These are phyloP conservation scores for Harpalus rufipes DNA, from an alignment of 2,888 invertebrate genomes.

Conservation along the genomic window DNA sequence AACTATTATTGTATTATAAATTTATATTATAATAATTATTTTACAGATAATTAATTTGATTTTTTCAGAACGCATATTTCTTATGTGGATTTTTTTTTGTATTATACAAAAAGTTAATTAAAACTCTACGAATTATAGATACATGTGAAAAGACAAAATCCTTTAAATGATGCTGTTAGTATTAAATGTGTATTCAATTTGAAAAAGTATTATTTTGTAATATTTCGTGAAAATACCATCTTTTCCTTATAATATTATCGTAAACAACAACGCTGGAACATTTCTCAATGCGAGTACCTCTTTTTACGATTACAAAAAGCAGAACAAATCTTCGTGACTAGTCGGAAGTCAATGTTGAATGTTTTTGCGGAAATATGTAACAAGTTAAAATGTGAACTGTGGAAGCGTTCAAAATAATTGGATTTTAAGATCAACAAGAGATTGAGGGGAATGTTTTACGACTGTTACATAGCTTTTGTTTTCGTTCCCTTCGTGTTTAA, in stretches of 20 bases:
- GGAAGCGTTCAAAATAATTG: conserved; percentile 37
- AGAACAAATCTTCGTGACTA: conserved; percentile 6
- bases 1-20: too few relatives aligned
- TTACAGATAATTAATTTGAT: too few relatives aligned
- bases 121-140: too few relatives aligned
- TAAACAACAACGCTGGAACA: conserved; percentile 60
- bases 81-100: too few relatives aligned
- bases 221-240: conserved; percentile 65
- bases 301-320: conserved; percentile 56
- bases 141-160: too few relatives aligned
- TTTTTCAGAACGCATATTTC: too few relatives aligned
- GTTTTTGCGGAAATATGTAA: conserved; percentile 56
- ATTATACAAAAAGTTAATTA: too few relatives aligned
- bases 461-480: conserved; percentile 16
- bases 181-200: too few relatives aligned
- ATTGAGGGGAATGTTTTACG: conserved; percentile 42
- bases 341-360: conserved; percentile 41
- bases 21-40: too few relatives aligned
- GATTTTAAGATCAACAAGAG: conserved; percentile 49
- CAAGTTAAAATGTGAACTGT: conserved; percentile 52
- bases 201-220: background rate
- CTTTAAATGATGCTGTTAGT: too few relatives aligned
- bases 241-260: conserved; percentile 64
- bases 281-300: conserved; percentile 58
- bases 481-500: background rate